Base-by-base conservation (phyloP, 2,888 invertebrate genomes). In the Lepetodrilus schrolli region DNA sequence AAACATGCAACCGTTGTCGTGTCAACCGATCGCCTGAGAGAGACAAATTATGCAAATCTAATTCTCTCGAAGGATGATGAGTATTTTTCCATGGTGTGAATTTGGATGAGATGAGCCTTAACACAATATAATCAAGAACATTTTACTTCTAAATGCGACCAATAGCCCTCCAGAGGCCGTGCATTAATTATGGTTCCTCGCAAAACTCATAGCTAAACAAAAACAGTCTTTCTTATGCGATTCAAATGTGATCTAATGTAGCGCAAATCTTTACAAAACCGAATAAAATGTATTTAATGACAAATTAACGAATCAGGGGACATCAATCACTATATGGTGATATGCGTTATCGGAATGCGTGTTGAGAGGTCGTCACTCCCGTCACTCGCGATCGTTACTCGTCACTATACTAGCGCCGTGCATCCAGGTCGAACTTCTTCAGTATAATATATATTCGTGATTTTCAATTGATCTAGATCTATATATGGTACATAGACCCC, bases 201-300 rank as follows among this genome's bases (percentile, higher is more conserved):
- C 58, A 58, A 58, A 58, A 58, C 58, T 58, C 58, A 17, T 26
- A 17, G 26, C 58, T 30, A 58, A 58, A 58, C 58, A 58, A 26
- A 58, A 58, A 58, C 34, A 58, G 30, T 26, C 58, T 58, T 58
- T 58, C 58, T 58, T 58, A 17, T 58, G 58, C 17, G 26, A 58
- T 58, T 58, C 58, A 58, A 58, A 58, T 58, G 58, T 10, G 30
- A 23, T 58, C 58, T 30, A 58, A 58, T 58, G 58, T 58, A 58
- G 58, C 30, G 26, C 58, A 58, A 58, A 58, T 58, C 58, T 58
- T 58, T 58, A 58, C 58, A 58, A 58, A 58, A 58, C 58, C 58
- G 17, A 30, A 58, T 58, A 58, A 58, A 58, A 58, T 58, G 23
- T 58, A 58, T 58, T 58, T 58, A 58, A 58, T 58, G 58, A 26